These are phyloP conservation scores for Lasiurus cinereus DNA, from an alignment of 2,113 vertebrate species.

Conservation along the genomic window DNA sequence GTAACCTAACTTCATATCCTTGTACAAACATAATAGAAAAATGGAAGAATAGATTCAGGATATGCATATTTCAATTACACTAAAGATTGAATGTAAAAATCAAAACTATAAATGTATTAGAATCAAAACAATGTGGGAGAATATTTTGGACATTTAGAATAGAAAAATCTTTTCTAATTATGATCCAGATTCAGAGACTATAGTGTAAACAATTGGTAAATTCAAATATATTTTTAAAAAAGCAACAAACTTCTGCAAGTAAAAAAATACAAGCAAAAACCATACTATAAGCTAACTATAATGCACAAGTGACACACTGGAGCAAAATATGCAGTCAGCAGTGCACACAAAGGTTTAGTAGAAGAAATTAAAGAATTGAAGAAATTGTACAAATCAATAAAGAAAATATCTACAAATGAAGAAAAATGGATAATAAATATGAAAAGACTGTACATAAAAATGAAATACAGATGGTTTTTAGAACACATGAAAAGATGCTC, in stretches of 20 bases:
- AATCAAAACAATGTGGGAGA: neutral
- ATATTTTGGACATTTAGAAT: neutral
- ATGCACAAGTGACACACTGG: neutral
- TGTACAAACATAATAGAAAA: neutral
- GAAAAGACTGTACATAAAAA: neutral
- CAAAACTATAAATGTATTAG: neutral
- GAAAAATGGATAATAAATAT: neutral
- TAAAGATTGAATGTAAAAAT: conserved; percentile 11
- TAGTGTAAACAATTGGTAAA: neutral
- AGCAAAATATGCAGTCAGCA: neutral
- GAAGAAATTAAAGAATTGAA: neutral
- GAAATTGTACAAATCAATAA: neutral
- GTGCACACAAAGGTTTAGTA: neutral
- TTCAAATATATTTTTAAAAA: conserved; percentile 10
- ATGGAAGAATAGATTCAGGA: neutral
- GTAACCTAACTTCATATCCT: neutral
- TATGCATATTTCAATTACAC: neutral
- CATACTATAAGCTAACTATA: neutral
- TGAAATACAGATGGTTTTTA: neutral
- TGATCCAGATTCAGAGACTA: neutral
- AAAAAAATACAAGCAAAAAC: neutral
- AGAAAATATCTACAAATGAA: neutral
- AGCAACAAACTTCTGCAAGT: neutral
- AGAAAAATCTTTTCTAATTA: conserved; percentile 3
- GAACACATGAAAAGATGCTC: neutral